Evolutionary conservation across 1,140 invertebrate species (phyloP).

Genomic region (Thaumetopoea pityocampa): DNA sequence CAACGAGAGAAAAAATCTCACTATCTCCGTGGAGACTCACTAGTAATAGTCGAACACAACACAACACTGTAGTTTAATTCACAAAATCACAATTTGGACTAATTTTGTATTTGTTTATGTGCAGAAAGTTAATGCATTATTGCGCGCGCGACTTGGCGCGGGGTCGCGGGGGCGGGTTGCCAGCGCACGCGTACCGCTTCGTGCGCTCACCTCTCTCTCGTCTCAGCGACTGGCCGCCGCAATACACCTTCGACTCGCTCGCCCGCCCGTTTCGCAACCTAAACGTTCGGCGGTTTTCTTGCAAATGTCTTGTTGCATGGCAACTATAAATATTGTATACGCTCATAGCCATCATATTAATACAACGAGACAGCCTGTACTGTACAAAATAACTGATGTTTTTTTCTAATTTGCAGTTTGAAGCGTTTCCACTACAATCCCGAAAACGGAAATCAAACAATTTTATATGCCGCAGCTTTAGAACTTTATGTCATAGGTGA

Average conservation of each 20-base stretch:
- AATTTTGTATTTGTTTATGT: conserved; percentile 29
- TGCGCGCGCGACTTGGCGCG: conserved; percentile 50
- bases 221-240: too few relatives aligned
- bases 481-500: too few relatives aligned
- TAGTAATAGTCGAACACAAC: conserved; percentile 41
- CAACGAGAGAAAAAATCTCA: conserved; percentile 49
- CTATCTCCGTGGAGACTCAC: conserved; percentile 37
- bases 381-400: too few relatives aligned
- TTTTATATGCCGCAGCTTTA: too few relatives aligned
- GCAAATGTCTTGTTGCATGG: conserved; percentile 68
- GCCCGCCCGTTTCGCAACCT: conserved; percentile 54
- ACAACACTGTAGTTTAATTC: conserved; percentile 43
- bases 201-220: conserved; percentile 54
- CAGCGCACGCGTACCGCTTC: conserved; percentile 34
- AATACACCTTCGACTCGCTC: conserved; percentile 53
- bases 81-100: conserved; percentile 21
- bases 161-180: conserved; percentile 13
- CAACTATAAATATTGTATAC: too few relatives aligned
- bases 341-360: too few relatives aligned
- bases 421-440: too few relatives aligned
- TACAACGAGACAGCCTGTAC: too few relatives aligned
- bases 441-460: too few relatives aligned
- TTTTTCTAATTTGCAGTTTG: too few relatives aligned
- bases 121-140: conserved; percentile 22
- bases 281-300: conserved; percentile 57